Evolutionary conservation across 2,113 vertebrate species (phyloP), one percentile per base, ranked within the genome.

Genomic region (Pagrus major): DNA sequence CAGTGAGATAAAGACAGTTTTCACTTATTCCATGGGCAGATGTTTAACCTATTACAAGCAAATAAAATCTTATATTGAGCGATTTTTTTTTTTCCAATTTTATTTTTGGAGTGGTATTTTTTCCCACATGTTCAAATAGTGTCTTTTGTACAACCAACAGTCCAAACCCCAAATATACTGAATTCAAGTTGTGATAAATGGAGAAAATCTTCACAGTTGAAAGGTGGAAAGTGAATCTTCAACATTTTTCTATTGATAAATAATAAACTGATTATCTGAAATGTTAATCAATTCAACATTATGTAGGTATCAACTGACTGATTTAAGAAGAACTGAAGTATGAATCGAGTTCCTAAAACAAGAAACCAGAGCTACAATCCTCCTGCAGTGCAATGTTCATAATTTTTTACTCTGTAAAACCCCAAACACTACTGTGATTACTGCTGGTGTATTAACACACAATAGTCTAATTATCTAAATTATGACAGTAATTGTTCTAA

Each of bases 401-500:
- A 0, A n/a, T n/a, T 42, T 39, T 67, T 65, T 25, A 67, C 41
- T 66, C 23, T 71, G n/a, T 66, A 23, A 66, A 69, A 42, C 31
- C 60, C 29, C 25, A 52, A n/a, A 52, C 51, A 35, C 51, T 35
- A 12, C 31, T 47, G 10, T 76, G 59, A 86, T 72, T 65, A 73
- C 49, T 65, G 39, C 1, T 16, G 27, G 23, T 69, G 55, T 58
- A 75, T 73, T 68, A 81, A 69, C 65, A 85, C 55, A 65, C 44
- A 84, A 31, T 25, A 70, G 87, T 78, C 81, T 74, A 86, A 85
- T 86, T 72, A 76, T 74, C 54, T 33, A 47, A 88, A 88, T 71
- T 3, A 44, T 88, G 72, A 41, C 77, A 81, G 70, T 90, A 88
- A 93, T 90, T 91, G 86, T 71, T 76, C 0, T 76, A 77, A 85